phyloP scores from a whole-genome alignment of 2,888 invertebrate species.

The Cetonia aurata region DNA sequence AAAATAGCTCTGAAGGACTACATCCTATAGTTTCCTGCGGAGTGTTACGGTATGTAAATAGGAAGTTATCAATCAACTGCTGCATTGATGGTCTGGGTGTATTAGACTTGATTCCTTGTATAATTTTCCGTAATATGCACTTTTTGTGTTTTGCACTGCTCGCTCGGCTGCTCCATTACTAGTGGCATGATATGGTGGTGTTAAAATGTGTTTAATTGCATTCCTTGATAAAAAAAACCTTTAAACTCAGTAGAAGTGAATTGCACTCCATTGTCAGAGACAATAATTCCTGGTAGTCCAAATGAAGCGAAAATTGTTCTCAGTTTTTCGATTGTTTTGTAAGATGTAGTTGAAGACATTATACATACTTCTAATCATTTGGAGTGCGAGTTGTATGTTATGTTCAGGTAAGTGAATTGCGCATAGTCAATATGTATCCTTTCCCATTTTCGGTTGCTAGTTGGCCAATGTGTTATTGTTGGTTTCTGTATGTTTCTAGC shows the following conservation, averaged over 20 bases:
- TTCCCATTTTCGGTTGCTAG: conserved; percentile 11
- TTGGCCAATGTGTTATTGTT: conserved; percentile 14
- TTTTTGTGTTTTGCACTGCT: conserved; percentile 22
- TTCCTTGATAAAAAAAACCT: conserved; percentile 11
- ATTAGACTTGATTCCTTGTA: no score
- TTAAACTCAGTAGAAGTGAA: conserved; percentile 10
- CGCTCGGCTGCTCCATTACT: conserved; percentile 29
- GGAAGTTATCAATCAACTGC: no score
- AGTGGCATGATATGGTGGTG: conserved; percentile 21
- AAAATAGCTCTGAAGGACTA: no score
- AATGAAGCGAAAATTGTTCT: conserved; percentile 12
- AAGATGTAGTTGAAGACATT: conserved; percentile 18
- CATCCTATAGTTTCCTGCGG: no score
- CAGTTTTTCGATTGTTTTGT: not conserved
- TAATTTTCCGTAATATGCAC: no score
- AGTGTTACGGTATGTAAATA: no score
- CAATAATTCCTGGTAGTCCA: conserved; percentile 9
- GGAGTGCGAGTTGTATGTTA: conserved; percentile 12
- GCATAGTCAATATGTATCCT: conserved; percentile 24
- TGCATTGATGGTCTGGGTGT: no score
- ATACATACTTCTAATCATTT: no score
- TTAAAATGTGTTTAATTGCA: conserved; percentile 8
- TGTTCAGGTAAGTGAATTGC: conserved; percentile 4
- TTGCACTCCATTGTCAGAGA: conserved; percentile 4
- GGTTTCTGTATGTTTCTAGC: not conserved